A percentile compares a stretch with the other conserved stretches of the same genome.
Conservation (phyloP, 2,113 vertebrate genomes). For the Riparia riparia region DNA sequence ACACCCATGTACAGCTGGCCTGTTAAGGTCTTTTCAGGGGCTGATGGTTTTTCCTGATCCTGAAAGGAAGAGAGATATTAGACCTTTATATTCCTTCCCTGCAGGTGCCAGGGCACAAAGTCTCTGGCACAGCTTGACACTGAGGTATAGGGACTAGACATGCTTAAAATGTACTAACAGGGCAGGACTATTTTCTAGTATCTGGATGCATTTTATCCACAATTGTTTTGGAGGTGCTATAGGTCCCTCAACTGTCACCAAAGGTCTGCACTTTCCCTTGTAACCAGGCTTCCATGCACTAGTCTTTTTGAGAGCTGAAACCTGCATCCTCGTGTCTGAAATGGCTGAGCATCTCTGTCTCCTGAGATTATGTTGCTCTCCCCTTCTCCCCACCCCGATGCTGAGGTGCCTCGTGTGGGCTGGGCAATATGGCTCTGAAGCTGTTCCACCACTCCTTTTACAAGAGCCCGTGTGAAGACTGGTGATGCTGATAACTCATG, state of each 20-base stretch:
- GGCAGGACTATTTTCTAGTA: background rate
- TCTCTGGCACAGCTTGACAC: background rate
- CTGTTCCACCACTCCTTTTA: background rate
- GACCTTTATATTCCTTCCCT: background rate
- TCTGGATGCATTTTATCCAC: background rate
- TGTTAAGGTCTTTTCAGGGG: background rate
- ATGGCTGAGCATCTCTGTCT: background rate
- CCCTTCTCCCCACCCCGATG: background rate
- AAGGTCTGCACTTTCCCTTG: background rate
- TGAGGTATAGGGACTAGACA: background rate
- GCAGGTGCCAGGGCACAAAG: background rate
- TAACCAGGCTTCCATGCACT: background rate
- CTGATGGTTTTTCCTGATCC: background rate
- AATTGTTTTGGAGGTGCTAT: background rate
- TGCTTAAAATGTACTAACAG: background rate
- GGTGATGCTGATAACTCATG: background rate
- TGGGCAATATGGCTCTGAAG: background rate
- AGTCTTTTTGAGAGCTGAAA: background rate
- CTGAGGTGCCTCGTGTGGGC: accelerated
- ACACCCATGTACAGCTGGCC: background rate
- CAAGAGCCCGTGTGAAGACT: background rate
- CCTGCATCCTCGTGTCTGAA: background rate
- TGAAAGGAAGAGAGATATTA: background rate
- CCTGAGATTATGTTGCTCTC: accelerated
- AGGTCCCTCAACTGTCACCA: background rate